phyloP scores from a whole-genome alignment of 2,797 vertebrate genomes.

The Anisognathus igniventris region DNA sequence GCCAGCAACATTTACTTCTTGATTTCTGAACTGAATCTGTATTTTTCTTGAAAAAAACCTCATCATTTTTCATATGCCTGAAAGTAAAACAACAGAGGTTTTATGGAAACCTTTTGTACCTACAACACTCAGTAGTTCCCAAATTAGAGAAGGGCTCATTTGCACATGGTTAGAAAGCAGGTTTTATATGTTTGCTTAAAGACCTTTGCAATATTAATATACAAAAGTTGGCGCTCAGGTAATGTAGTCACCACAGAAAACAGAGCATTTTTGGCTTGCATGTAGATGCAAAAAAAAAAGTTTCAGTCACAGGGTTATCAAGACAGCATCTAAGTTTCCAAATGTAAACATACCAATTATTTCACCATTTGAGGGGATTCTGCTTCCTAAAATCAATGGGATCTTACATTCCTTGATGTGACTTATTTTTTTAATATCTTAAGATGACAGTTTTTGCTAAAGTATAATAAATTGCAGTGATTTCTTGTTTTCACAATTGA shows the following conservation, averaged over 20 bases:
- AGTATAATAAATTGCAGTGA: not conserved
- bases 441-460: not conserved
- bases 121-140: not conserved
- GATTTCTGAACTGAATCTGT: constrained; percentile 13
- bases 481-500: not conserved
- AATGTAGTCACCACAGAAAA: not conserved
- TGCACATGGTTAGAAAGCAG: not conserved
- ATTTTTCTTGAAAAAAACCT: not conserved
- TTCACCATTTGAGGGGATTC: not conserved
- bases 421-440: not conserved
- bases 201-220: not conserved
- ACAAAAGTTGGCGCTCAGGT: not conserved
- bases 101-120: not conserved
- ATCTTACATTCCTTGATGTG: not conserved
- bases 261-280: not conserved
- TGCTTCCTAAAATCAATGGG: not conserved
- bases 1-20: constrained; percentile 40
- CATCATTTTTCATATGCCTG: not conserved
- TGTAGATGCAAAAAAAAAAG: not conserved
- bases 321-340: not conserved
- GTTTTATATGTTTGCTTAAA: not conserved
- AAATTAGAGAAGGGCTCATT: not conserved
- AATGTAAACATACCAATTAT: not conserved
- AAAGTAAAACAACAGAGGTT: not conserved
- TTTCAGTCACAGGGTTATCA: not conserved